Conservation (phyloP, 2,888 invertebrate species). For the Zaprionus lineosus region DNA sequence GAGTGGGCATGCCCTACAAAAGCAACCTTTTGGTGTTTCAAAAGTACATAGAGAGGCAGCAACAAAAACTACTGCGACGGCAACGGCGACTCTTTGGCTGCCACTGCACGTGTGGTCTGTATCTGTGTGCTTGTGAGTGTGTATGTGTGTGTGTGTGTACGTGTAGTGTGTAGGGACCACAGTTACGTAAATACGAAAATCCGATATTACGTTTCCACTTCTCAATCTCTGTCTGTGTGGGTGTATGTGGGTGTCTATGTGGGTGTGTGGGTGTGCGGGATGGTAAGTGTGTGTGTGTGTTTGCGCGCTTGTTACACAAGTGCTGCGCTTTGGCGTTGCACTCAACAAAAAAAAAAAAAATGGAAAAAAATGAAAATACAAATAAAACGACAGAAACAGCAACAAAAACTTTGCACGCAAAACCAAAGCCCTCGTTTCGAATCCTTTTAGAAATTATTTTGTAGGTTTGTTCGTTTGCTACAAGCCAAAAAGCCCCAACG, state of each 20-base stretch:
- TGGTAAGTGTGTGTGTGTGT: conserved; percentile 21
- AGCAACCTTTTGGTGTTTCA: conserved; percentile 68
- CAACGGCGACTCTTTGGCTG: conserved; percentile 49
- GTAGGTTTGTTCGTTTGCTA: background rate
- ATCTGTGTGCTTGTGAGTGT: conserved; percentile 3
- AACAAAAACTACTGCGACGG: conserved; percentile 59
- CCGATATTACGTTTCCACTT: conserved; percentile 74
- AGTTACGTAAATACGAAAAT: conserved; percentile 76
- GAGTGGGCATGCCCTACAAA: conserved; percentile 62
- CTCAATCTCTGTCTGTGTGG: conserved; percentile 15
- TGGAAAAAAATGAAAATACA: conserved; percentile 15
- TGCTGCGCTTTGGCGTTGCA: conserved; percentile 70
- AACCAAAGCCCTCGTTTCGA: conserved; percentile 59
- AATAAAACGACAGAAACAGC: conserved; percentile 34
- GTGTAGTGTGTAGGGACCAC: conserved; percentile 51
- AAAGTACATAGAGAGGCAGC: conserved; percentile 59
- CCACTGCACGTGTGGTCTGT: too few relatives aligned
- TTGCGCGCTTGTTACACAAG: conserved; percentile 64
- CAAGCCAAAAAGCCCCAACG: conserved; percentile 31
- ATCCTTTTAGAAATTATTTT: conserved; percentile 63
- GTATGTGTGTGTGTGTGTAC: conserved; percentile 19
- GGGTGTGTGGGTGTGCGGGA: conserved; percentile 6
- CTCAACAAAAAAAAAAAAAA: conserved; percentile 36
- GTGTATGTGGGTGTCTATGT: conserved; percentile 10
- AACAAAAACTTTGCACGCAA: conserved; percentile 62